Evolutionary conservation across 1,140 invertebrate species (phyloP), one percentile per base, ranked within the genome.

Genomic region (Bathynomus jamesi): DNA sequence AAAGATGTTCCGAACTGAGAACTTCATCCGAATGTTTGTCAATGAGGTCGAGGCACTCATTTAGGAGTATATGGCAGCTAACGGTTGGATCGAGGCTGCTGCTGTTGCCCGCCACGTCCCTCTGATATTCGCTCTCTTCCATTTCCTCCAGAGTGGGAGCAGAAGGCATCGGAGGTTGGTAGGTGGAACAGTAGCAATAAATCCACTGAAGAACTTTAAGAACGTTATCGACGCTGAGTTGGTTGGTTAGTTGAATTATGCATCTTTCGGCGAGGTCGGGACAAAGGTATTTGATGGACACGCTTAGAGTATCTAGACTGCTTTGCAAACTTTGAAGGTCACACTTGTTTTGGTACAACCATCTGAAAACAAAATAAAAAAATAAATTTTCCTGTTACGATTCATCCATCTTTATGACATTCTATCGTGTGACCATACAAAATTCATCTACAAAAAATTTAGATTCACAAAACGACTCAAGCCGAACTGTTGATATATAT

Each of bases 1-100:
- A 88, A 21, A 90, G 83, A 2, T 84, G 82, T 79, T 90, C 89
- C 64, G 88, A 87, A 0, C 76, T 79, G 0, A 91, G 81, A 13
- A 90, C 85, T 10, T 80, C 80, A 24, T 86, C 84, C 0, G 88
- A 87, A 67, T 87, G 79, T 0, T 83, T 80, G 77, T 91, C 90
- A 21, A 90, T 83, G 0, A 87, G 83, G 0, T 83, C 74, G 21
- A 89, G 81, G 75, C 88, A 89, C 64, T 85, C 86, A 69, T 84
- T 81, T 0, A 89, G 81, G 0, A 91, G 81, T 28, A 83, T 84
- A 28, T 85, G 83, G 72, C 87, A 89, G 76, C 79, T 77, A 70
- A 63, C 65, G 0, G 75, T 74, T 0, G 75, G 75, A 74, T 71
- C 72, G 11, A 3, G 13, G 13, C 21, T 11, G 40, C 40, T 17